Evolutionary conservation across 2,797 vertebrate species (phyloP).

Genomic region (Percopsis omiscomaycus): DNA sequence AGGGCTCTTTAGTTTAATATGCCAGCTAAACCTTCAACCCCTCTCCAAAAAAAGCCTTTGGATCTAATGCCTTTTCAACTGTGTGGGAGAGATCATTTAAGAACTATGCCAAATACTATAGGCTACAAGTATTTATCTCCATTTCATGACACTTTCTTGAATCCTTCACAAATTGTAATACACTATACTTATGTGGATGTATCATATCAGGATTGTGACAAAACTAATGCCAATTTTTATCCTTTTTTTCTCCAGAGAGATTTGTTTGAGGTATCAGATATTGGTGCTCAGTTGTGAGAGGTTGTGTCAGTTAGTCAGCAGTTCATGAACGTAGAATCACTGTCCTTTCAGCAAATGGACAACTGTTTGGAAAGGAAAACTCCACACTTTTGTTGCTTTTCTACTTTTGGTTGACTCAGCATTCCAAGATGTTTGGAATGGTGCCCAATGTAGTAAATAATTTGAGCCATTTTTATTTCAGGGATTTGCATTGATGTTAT

Average conservation of each 20-base stretch:
- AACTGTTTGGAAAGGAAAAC: too few species aligned
- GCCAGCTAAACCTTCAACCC: conserved; percentile 36
- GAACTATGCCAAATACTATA: conserved; percentile 40
- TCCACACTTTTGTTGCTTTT: neutral
- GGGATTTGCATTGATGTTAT: conserved; percentile 46
- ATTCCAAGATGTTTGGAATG: conserved; percentile 6
- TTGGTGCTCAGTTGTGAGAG: conserved; percentile 2
- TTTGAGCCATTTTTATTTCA: conserved; percentile 52
- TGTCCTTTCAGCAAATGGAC: conserved; percentile 1
- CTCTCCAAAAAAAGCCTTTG: conserved; percentile 23
- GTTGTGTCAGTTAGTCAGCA: conserved; percentile 16
- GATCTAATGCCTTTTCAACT: conserved; percentile 43
- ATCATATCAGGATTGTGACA: conserved; percentile 33
- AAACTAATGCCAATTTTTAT: conserved; percentile 52
- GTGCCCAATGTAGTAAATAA: conserved; percentile 32
- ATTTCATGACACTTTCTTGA: conserved; percentile 24
- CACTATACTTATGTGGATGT: conserved; percentile 1
- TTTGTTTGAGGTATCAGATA: conserved; percentile 29
- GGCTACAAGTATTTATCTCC: neutral
- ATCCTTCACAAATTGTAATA: conserved; percentile 9
- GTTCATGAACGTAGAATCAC: conserved; percentile 9
- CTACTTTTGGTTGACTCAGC: conserved; percentile 3
- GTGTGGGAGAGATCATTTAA: conserved; percentile 49
- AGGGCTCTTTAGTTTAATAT: conserved; percentile 24
- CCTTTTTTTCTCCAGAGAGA: conserved; percentile 22